phyloP scores from a whole-genome alignment of 2,888 invertebrate species.

The Uropetala carovei region DNA sequence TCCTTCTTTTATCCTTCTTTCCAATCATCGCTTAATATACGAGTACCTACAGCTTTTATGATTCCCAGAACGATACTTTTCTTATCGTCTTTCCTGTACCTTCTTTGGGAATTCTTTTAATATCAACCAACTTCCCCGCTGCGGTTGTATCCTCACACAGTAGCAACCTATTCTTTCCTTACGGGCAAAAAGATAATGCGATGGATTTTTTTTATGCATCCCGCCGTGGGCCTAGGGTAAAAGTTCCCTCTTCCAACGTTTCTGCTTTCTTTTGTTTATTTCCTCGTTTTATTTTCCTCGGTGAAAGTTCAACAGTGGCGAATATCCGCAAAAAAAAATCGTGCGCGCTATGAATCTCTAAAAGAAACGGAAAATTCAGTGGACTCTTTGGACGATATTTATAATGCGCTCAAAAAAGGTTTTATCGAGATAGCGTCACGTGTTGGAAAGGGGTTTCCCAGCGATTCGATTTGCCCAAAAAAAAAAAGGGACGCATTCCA shows the following conservation, averaged over 20 bases:
- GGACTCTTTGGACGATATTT: neutral
- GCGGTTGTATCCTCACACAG: neutral
- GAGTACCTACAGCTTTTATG: too few relatives aligned
- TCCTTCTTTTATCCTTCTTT: too few relatives aligned
- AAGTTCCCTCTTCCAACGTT: neutral
- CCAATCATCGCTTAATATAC: too few relatives aligned
- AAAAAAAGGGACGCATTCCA: conserved; percentile 15
- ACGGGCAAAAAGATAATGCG: neutral
- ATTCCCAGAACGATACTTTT: too few relatives aligned
- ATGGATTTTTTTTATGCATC: neutral
- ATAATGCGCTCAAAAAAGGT: neutral
- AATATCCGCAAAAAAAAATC: neutral
- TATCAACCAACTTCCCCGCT: neutral
- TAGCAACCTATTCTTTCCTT: neutral
- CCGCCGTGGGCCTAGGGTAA: neutral
- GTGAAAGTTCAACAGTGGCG: neutral
- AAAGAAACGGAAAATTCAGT: neutral
- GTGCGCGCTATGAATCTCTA: neutral
- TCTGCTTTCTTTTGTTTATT: neutral
- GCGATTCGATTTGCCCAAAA: neutral
- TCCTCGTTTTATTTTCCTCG: neutral
- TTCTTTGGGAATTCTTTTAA: too few relatives aligned
- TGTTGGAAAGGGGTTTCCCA: neutral
- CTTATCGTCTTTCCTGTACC: too few relatives aligned
- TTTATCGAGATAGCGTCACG: neutral